phyloP scores from a whole-genome alignment of 2,888 invertebrate genomes.

The Palloptera scutellata region DNA sequence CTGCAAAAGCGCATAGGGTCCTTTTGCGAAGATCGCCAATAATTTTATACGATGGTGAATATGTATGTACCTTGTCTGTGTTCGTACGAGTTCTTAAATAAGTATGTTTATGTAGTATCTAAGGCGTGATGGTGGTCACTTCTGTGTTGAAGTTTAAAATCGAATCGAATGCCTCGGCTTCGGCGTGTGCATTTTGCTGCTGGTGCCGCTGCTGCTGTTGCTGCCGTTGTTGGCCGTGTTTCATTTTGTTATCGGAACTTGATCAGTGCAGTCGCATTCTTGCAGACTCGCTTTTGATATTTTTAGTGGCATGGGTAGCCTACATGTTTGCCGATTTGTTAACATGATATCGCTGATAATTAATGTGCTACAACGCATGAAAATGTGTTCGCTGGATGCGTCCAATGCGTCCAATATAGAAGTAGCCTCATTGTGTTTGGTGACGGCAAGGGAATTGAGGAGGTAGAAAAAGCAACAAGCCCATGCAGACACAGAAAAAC shows the following conservation, averaged over 20 bases:
- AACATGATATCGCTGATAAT: conserved; percentile 26
- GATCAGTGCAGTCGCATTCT: too few species aligned
- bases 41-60: too few species aligned
- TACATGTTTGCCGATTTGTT: conserved; percentile 19
- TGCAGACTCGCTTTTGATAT: background rate
- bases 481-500: background rate
- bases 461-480: too few species aligned
- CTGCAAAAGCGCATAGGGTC: conserved; percentile 17
- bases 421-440: background rate
- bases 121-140: conserved; percentile 20
- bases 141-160: conserved; percentile 9
- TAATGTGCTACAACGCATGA: conserved; percentile 13
- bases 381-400: conserved; percentile 10
- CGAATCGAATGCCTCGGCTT: background rate
- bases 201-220: too few species aligned
- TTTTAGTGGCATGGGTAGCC: background rate
- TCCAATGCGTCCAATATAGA: background rate
- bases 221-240: too few species aligned
- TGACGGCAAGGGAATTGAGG: too few species aligned
- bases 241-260: too few species aligned
- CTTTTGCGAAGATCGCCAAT: background rate
- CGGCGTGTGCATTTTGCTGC: background rate
- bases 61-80: background rate
- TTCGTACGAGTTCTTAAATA: background rate
- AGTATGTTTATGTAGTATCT: too few species aligned